Base-by-base conservation (phyloP, 1,140 invertebrate species). In the Pollicipes pollicipes region DNA sequence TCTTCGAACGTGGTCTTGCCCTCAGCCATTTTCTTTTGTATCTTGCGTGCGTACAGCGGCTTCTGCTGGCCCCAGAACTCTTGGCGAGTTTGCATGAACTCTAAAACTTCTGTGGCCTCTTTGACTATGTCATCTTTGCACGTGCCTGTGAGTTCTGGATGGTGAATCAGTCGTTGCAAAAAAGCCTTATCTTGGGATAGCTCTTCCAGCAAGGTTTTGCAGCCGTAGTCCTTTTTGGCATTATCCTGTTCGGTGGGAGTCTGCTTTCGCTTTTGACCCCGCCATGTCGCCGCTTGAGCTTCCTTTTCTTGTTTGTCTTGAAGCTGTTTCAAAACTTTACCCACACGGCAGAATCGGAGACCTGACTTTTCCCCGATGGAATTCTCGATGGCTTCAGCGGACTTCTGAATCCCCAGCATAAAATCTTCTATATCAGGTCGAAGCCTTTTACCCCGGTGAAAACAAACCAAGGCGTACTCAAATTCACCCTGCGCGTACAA, bases 51-150 rank as follows among this genome's bases (percentile, higher is more conserved):
- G 27, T 66, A 66, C 28, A 28, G n/a, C 64, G 64, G 64, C 28
- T 29, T 27, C 64, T 66, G 64, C 28, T 66, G n/a, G 27, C 27
- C n/a, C 64, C 64, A 66, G 64, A 66, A 66, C 28, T 66, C 64
- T n/a, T 66, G 64, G 64, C 28, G 27, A 10, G 28, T 66, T 21
- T 66, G 64, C 64, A 66, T 27, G 27, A 66, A 66, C 64, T 66
- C 27, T 3, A 66, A n/a, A 1, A 29, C 64, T 24, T 66, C 27
- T 3, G 3, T 66, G n/a, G 64, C 64, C 64, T 66, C 64, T 10
- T 66, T 29, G n/a, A 27, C 28, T 21, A 66, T 66, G 2, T 27
- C 64, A 3, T 66, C 64, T 10, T 27, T 29, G 27, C 64, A 66
- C 27, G n/a, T 27, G 10, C 64, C 28, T 3, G 27, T 66, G 2